phyloP scores from a whole-genome alignment of 1,140 invertebrate species.

The Aphelinus atriplicis region DNA sequence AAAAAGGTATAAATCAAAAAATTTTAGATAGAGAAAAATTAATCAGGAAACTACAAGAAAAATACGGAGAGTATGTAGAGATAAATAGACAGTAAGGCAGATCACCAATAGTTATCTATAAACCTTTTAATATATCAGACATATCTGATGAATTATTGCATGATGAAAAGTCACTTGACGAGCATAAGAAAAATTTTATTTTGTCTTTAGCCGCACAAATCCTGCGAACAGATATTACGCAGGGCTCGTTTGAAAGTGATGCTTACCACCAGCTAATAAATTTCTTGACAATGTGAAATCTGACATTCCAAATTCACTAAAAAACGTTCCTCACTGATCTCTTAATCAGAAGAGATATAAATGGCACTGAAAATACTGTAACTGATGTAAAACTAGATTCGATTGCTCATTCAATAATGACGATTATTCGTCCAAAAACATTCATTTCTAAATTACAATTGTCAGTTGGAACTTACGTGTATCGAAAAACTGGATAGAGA shows the following conservation, averaged over 20 bases:
- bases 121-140: conserved; percentile 14
- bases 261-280: conserved; percentile 25
- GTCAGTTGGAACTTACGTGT: conserved; percentile 53
- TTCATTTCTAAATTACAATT: conserved; percentile 56
- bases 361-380: conserved; percentile 40
- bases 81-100: conserved; percentile 18
- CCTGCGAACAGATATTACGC: conserved; percentile 15
- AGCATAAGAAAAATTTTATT: conserved; percentile 9
- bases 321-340: conserved; percentile 15
- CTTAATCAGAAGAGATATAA: conserved; percentile 16
- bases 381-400: conserved; percentile 45
- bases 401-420: conserved; percentile 53
- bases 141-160: conserved; percentile 21
- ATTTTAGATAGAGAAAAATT: conserved; percentile 13
- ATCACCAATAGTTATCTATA: conserved; percentile 25
- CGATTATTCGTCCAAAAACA: conserved; percentile 50
- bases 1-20: background rate
- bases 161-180: conserved; percentile 6
- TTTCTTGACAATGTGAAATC: conserved; percentile 30
- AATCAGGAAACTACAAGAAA: conserved; percentile 14
- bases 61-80: conserved; percentile 27
- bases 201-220: conserved; percentile 21
- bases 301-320: conserved; percentile 29
- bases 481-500: conserved; percentile 52
- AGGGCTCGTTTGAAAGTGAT: conserved; percentile 8